These are phyloP conservation scores for Drosophila insularis DNA, from an alignment of 1,140 invertebrate species.

Conservation along the genomic window DNA sequence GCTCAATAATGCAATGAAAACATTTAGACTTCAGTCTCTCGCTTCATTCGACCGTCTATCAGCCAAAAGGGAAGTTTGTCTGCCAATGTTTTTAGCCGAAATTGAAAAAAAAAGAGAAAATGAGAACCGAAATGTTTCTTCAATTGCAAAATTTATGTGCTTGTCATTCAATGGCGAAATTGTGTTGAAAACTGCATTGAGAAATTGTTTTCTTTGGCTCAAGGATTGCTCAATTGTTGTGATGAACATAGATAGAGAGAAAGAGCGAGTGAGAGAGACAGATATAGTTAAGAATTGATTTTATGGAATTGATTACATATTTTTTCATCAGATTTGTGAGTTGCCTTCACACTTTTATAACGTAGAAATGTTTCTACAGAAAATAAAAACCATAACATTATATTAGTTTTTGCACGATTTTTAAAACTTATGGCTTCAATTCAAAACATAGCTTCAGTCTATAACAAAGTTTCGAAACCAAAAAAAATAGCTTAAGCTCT, in stretches of 20 bases:
- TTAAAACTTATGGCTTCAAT: too few relatives aligned
- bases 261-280: constrained; percentile 8
- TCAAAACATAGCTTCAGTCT: too few relatives aligned
- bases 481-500: too few relatives aligned
- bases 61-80: constrained; percentile 43
- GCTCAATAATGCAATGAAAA: constrained; percentile 76
- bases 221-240: constrained; percentile 49
- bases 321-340: constrained; percentile 6
- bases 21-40: constrained; percentile 51
- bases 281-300: background rate
- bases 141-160: constrained; percentile 75
- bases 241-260: constrained; percentile 18
- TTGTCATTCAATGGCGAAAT: constrained; percentile 61
- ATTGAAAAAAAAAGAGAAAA: constrained; percentile 8
- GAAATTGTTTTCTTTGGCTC: constrained; percentile 56
- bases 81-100: constrained; percentile 29
- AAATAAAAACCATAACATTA: too few relatives aligned
- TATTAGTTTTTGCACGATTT: too few relatives aligned
- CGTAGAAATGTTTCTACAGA: too few relatives aligned
- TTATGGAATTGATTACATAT: constrained; percentile 15
- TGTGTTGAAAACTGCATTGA: constrained; percentile 66
- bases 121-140: constrained; percentile 19
- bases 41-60: constrained; percentile 13
- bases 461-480: too few relatives aligned
- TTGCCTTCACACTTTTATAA: too few relatives aligned